Percentiles rank a stretch among this genome's conserved stretches.
These are phyloP conservation scores for Sesia bembeciformis DNA, from an alignment of 2,888 invertebrate species.

Conservation along the genomic window DNA sequence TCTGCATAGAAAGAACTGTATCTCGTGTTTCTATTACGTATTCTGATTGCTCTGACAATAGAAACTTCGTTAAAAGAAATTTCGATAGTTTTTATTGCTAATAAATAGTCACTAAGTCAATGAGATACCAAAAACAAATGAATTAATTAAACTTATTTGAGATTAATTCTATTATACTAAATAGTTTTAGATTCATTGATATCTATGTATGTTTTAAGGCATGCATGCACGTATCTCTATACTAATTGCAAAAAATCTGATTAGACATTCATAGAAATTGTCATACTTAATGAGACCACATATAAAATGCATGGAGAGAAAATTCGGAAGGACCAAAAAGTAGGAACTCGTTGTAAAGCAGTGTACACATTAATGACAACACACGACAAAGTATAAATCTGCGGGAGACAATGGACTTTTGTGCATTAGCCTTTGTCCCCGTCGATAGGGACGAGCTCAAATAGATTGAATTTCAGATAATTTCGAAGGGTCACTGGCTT, in stretches of 20 bases:
- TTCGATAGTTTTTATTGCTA: no score
- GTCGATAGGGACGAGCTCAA: constrained; percentile 62
- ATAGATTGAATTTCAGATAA: constrained; percentile 70
- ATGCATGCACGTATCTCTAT: no score
- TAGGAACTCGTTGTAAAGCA: constrained; percentile 45
- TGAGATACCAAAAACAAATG: no score
- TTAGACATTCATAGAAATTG: neutral
- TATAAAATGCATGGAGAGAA: constrained; percentile 12
- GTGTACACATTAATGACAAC: constrained; percentile 64
- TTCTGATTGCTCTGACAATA: no score
- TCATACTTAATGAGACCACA: neutral
- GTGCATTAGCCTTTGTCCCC: constrained; percentile 59
- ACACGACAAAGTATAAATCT: constrained; percentile 62
- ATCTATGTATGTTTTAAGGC: no score
- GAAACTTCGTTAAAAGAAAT: no score
- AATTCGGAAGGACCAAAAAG: constrained; percentile 38
- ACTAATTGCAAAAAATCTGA: no score
- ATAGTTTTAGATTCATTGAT: no score
- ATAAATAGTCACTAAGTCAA: no score
- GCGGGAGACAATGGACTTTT: constrained; percentile 52
- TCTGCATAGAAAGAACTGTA: neutral
- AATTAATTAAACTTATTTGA: no score
- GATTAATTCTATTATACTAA: no score
- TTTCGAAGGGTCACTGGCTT: constrained; percentile 52
- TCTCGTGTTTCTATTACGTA: no score